These are phyloP conservation scores for Ichneumoninae sp. DNA, from an alignment of 2,888 invertebrate genomes.

Conservation along the genomic window DNA sequence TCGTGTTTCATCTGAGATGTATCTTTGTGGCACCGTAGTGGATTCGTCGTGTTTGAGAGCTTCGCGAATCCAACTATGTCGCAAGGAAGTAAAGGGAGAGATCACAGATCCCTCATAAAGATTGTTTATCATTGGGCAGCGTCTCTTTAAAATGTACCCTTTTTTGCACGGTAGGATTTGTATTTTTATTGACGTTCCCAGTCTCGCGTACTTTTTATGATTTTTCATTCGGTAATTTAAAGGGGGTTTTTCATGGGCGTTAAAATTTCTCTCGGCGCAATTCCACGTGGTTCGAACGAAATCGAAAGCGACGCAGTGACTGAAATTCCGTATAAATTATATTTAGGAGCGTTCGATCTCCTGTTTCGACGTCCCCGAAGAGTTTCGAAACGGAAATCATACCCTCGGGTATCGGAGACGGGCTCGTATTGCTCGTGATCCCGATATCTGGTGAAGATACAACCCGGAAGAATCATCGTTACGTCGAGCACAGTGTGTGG, in stretches of 20 bases:
- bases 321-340: neutral
- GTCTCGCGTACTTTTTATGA: neutral
- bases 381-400: neutral
- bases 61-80: neutral
- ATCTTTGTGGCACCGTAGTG: neutral
- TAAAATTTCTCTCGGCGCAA: neutral
- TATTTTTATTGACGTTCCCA: no score
- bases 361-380: slow-evolving; percentile 24
- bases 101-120: no score
- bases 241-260: neutral
- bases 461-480: slow-evolving; percentile 14
- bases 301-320: neutral
- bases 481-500: neutral
- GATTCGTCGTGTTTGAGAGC: neutral
- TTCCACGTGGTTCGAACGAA: neutral
- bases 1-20: no score
- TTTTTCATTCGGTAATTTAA: neutral
- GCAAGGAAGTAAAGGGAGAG: no score
- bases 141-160: no score
- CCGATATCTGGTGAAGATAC: neutral
- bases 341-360: neutral
- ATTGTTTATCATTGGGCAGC: no score
- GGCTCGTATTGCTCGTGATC: slow-evolving; percentile 24
- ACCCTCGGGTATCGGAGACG: neutral
- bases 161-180: neutral